These are phyloP conservation scores for Phoxinus phoxinus DNA, from an alignment of 2,113 vertebrate genomes.

Conservation along the genomic window DNA sequence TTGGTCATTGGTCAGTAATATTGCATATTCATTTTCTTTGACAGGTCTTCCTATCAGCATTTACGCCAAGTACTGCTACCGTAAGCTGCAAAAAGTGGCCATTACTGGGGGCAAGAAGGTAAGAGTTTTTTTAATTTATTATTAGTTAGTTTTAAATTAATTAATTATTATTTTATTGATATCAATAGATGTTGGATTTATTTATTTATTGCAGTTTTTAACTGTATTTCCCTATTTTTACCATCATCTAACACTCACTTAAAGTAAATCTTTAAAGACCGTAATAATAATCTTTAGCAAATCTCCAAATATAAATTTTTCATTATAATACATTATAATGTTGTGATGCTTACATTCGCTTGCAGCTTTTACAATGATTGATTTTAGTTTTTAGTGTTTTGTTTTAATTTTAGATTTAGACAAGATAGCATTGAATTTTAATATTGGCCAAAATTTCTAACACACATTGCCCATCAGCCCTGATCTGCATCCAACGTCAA, in stretches of 20 bases:
- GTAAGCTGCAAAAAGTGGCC: constrained; percentile 82
- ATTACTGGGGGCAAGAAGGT: constrained; percentile 85
- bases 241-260: background rate
- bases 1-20: constrained; percentile 17
- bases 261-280: background rate
- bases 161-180: background rate
- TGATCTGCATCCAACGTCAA: background rate
- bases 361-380: background rate
- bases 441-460: background rate
- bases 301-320: background rate
- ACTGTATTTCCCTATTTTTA: background rate
- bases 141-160: background rate
- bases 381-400: background rate
- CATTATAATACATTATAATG: background rate
- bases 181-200: background rate
- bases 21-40: constrained; percentile 1
- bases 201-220: background rate
- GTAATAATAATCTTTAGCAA: background rate
- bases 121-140: constrained; percentile 40
- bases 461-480: background rate
- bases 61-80: constrained; percentile 83
- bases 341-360: background rate
- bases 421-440: background rate
- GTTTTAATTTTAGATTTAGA: background rate
- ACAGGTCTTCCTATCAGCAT: constrained; percentile 82